Percentiles rank a stretch among this genome's conserved stretches.
phyloP scores from a whole-genome alignment of 2,888 invertebrate species.

The Noctua fimbriata region DNA sequence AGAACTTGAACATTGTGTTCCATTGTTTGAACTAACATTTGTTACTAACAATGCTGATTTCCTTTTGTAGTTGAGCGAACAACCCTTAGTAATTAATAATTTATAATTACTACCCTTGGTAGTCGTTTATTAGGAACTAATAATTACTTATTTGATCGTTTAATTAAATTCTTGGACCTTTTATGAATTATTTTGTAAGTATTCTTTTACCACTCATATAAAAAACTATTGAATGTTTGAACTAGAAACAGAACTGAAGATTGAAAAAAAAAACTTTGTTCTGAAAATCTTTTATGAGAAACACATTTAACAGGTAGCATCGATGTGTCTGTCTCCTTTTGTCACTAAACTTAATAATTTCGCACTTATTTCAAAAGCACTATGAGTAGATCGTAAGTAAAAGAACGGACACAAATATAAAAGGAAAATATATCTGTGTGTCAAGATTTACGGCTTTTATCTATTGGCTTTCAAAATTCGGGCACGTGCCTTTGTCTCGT shows the following conservation, averaged over 20 bases:
- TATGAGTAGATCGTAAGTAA: slow-evolving; percentile 17
- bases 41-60: slow-evolving; percentile 47
- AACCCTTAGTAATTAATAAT: slow-evolving; percentile 38
- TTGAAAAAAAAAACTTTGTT: neutral
- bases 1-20: slow-evolving; percentile 35
- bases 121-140: slow-evolving; percentile 1
- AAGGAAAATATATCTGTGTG: slow-evolving; percentile 52
- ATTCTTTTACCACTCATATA: neutral
- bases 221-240: too few relatives aligned
- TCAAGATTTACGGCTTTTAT: slow-evolving; percentile 65
- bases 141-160: slow-evolving; percentile 9
- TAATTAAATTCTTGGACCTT: slow-evolving; percentile 4
- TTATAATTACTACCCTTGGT: slow-evolving; percentile 14
- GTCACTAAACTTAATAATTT: neutral
- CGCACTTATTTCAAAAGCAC: slow-evolving; percentile 19
- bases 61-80: slow-evolving; percentile 32
- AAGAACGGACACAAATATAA: slow-evolving; percentile 37
- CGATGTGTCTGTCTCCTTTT: neutral
- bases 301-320: neutral
- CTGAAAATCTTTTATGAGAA: neutral
- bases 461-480: slow-evolving; percentile 63
- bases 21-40: slow-evolving; percentile 44
- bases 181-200: too few relatives aligned
- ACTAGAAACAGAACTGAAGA: neutral
- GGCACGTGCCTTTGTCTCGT: slow-evolving; percentile 43